Conservation (phyloP, 2,797 vertebrate species). For the Lepus townsendii region DNA sequence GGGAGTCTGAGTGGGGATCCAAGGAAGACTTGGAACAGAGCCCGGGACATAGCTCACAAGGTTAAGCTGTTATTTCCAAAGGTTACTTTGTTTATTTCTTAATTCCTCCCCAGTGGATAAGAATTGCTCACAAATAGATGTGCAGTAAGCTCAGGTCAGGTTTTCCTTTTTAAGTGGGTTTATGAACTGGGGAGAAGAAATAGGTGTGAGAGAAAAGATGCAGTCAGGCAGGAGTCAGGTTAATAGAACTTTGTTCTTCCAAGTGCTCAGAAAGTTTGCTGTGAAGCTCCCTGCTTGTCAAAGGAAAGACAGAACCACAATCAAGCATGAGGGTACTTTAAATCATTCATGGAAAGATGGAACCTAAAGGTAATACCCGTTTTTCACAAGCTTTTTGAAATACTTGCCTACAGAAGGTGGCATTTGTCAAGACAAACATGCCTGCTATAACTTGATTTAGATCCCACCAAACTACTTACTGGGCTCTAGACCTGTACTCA, state of each 20-base stretch:
- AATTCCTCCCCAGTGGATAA: neutral
- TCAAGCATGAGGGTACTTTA: no score
- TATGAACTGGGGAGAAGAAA: neutral
- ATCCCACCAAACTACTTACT: neutral
- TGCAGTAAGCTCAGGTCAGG: neutral
- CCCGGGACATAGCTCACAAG: neutral
- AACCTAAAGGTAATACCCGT: no score
- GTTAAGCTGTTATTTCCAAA: constrained; percentile 15
- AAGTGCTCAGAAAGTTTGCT: neutral
- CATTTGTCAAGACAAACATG: neutral
- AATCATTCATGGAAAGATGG: no score
- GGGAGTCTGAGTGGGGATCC: neutral
- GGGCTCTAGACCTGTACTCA: neutral
- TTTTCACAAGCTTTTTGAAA: no score
- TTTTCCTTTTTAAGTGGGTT: neutral
- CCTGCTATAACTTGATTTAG: neutral
- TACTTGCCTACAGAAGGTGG: neutral
- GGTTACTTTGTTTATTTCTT: neutral
- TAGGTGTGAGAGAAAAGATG: neutral
- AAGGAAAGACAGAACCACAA: neutral
- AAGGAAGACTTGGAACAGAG: neutral
- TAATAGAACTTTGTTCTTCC: neutral
- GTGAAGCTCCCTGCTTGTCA: neutral
- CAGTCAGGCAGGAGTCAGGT: neutral
- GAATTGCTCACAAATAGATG: neutral